Conservation (phyloP, 2,113 vertebrate genomes). For the Trinectes maculatus region DNA sequence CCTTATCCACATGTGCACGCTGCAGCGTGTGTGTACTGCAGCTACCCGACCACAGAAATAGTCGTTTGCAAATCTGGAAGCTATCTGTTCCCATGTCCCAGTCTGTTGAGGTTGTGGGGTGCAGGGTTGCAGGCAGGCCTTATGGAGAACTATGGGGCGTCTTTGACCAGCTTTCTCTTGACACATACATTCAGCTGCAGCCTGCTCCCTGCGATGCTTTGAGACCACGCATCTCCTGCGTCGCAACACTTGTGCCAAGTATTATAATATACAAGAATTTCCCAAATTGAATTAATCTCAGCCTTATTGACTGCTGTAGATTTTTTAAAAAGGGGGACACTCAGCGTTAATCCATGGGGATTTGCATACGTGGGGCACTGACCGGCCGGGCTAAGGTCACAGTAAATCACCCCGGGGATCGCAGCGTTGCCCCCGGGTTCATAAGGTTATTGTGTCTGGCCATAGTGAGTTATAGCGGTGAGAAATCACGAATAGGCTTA, state of each 20-base stretch:
- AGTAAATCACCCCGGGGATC: slow-evolving; percentile 82
- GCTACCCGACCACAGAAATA: slow-evolving; percentile 51
- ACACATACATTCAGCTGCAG: slow-evolving; percentile 39
- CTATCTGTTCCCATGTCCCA: slow-evolving; percentile 53
- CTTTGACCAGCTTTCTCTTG: slow-evolving; percentile 58
- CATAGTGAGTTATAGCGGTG: slow-evolving; percentile 77
- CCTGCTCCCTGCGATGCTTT: slow-evolving; percentile 13
- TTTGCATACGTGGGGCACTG: slow-evolving; percentile 76
- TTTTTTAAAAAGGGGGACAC: slow-evolving; percentile 54
- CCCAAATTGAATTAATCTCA: slow-evolving; percentile 52
- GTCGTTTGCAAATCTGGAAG: slow-evolving; percentile 61
- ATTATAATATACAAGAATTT: slow-evolving; percentile 29
- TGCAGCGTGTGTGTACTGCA: slow-evolving; percentile 27
- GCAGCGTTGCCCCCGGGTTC: slow-evolving; percentile 77
- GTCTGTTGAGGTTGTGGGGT: slow-evolving; percentile 50
- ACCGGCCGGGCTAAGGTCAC: slow-evolving; percentile 72
- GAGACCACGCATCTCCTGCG: neutral
- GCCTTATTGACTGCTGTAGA: slow-evolving; percentile 53
- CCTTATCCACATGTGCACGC: slow-evolving; percentile 40
- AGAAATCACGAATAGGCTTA: slow-evolving; percentile 73
- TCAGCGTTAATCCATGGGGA: slow-evolving; percentile 71
- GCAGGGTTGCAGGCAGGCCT: slow-evolving; percentile 61
- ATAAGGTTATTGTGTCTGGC: slow-evolving; percentile 83
- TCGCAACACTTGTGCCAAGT: slow-evolving; percentile 4
- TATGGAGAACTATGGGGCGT: slow-evolving; percentile 58